Percentiles rank a stretch among this genome's conserved stretches.
phyloP scores from a whole-genome alignment of 1,140 invertebrate species.

The Andricus grossulariae region DNA sequence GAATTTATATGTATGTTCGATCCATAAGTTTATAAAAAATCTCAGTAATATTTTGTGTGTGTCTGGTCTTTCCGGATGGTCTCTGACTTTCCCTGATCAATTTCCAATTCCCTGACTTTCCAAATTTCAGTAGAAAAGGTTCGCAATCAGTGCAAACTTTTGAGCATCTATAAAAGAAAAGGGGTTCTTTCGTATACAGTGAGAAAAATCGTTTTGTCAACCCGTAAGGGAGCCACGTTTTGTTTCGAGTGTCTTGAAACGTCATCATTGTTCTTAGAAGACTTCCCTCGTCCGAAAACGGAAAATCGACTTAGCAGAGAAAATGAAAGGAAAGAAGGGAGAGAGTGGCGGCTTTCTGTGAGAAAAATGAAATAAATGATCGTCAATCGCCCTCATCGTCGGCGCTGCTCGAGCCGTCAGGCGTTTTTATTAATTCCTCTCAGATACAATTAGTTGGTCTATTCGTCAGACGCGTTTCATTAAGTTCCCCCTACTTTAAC shows the following conservation, averaged over 20 bases:
- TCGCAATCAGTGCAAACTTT: background rate
- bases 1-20: too few species aligned
- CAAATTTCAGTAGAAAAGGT: background rate
- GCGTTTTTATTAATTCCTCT: slow-evolving; percentile 76
- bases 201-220: background rate
- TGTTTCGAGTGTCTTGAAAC: slow-evolving; percentile 16
- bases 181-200: background rate
- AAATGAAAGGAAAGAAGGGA: slow-evolving; percentile 17
- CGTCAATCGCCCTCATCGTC: slow-evolving; percentile 62
- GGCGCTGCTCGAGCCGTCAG: slow-evolving; percentile 52
- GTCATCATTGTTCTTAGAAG: slow-evolving; percentile 16
- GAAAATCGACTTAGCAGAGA: slow-evolving; percentile 31
- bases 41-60: too few species aligned
- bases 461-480: slow-evolving; percentile 76
- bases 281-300: slow-evolving; percentile 11
- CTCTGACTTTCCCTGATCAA: too few species aligned
- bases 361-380: slow-evolving; percentile 73
- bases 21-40: too few species aligned
- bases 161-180: background rate
- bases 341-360: slow-evolving; percentile 61
- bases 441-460: slow-evolving; percentile 76
- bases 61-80: too few species aligned
- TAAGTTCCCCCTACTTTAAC: slow-evolving; percentile 67
- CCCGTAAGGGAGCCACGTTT: slow-evolving; percentile 1
- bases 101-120: too few species aligned